phyloP scores from a whole-genome alignment of 2,888 invertebrate genomes.

The Gymnosoma rotundatum region DNA sequence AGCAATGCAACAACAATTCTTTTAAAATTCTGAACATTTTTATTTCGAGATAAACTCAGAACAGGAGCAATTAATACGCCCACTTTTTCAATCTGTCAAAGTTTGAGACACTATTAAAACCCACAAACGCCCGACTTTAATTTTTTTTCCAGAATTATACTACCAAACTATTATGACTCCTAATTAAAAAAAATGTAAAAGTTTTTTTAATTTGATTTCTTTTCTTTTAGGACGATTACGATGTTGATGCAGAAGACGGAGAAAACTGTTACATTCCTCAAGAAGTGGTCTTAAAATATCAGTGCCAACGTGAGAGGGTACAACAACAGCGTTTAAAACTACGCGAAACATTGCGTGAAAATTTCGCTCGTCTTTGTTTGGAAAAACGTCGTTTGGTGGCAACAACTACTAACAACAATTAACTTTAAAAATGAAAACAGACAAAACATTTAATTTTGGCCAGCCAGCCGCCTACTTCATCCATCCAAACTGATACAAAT shows the following conservation, averaged over 20 bases:
- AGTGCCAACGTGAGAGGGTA: slow-evolving; percentile 89
- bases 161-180: too few species aligned
- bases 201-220: too few species aligned
- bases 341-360: slow-evolving; percentile 90
- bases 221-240: slow-evolving; percentile 87
- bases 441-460: slow-evolving; percentile 21
- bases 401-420: slow-evolving; percentile 69
- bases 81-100: too few species aligned
- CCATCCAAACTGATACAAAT: not conserved
- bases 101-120: too few species aligned
- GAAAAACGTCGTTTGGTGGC: slow-evolving; percentile 73
- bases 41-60: too few species aligned
- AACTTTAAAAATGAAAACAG: slow-evolving; percentile 48
- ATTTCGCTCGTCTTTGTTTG: slow-evolving; percentile 90
- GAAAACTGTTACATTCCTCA: slow-evolving; percentile 89
- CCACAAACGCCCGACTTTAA: too few species aligned
- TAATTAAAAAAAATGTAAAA: not conserved
- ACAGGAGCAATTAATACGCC: too few species aligned
- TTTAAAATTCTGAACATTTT: too few species aligned
- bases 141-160: too few species aligned
- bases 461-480: slow-evolving; percentile 19
- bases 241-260: slow-evolving; percentile 89
- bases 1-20: too few species aligned
- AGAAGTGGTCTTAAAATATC: slow-evolving; percentile 94
- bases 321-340: slow-evolving; percentile 91